Percentiles rank a stretch among this genome's conserved stretches.
These are phyloP conservation scores for Manis javanica DNA, from an alignment of 2,797 vertebrate genomes.

Conservation along the genomic window DNA sequence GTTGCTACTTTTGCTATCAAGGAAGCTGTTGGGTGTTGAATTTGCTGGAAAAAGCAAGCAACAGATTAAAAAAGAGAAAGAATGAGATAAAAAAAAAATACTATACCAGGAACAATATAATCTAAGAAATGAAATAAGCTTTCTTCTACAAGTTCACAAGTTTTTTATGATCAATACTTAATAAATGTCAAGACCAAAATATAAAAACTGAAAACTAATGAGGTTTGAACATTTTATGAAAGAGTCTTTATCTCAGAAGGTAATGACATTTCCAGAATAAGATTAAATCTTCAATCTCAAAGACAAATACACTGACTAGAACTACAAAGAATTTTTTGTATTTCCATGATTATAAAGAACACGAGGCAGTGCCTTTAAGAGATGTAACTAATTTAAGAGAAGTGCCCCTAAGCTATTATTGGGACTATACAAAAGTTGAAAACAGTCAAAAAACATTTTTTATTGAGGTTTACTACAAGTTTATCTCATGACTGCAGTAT, in stretches of 20 bases:
- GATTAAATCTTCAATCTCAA: conserved; percentile 73
- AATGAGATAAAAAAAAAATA: conserved; percentile 12
- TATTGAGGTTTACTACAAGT: conserved; percentile 44
- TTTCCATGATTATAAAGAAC: conserved; percentile 58
- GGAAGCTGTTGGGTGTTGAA: conserved; percentile 94
- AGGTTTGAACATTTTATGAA: conserved; percentile 52
- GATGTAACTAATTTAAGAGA: conserved; percentile 48
- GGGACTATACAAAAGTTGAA: conserved; percentile 47
- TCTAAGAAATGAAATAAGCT: conserved; percentile 51
- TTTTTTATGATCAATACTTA: conserved; percentile 47
- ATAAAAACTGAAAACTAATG: conserved; percentile 66
- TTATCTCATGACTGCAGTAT: conserved; percentile 14
- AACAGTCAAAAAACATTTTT: conserved; percentile 43
- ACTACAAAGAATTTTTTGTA: conserved; percentile 55
- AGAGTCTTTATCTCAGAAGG: conserved; percentile 54
- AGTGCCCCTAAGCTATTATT: conserved; percentile 42
- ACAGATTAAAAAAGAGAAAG: conserved; percentile 31
- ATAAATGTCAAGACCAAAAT: conserved; percentile 60
- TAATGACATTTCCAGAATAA: conserved; percentile 73
- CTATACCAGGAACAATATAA: conserved; percentile 37
- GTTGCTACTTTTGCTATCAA: conserved; percentile 92
- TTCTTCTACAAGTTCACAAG: conserved; percentile 45
- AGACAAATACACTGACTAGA: conserved; percentile 69
- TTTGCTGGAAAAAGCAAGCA: conserved; percentile 88
- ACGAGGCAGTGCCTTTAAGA: conserved; percentile 50